These are phyloP conservation scores for Xylophagus ater DNA, from an alignment of 2,888 invertebrate genomes.

Conservation along the genomic window DNA sequence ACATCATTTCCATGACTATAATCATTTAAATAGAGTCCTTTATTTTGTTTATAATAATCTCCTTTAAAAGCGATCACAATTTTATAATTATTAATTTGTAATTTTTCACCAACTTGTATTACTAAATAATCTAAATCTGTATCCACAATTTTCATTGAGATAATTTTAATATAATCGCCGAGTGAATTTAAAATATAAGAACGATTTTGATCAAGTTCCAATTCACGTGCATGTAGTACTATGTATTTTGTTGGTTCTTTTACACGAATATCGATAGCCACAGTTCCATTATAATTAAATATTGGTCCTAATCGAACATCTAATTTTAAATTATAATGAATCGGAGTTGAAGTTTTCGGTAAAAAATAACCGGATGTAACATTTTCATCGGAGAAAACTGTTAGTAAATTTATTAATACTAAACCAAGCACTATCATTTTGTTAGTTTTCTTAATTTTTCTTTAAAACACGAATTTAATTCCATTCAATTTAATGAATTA, in stretches of 20 bases:
- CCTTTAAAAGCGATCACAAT: neutral
- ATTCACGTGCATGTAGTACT: slow-evolving; percentile 42
- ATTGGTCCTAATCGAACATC: neutral
- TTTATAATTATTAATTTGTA: neutral
- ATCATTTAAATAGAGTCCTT: neutral
- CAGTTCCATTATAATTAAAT: slow-evolving; percentile 38
- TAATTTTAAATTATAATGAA: slow-evolving; percentile 8
- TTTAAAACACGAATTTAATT: too few species aligned
- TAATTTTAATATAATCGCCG: neutral
- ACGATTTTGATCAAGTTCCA: slow-evolving; percentile 27
- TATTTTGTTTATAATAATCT: neutral
- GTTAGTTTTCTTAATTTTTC: too few species aligned
- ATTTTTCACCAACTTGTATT: too few species aligned
- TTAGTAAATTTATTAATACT: too few species aligned
- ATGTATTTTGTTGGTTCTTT: slow-evolving; percentile 30
- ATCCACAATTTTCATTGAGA: too few species aligned
- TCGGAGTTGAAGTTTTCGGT: slow-evolving; percentile 8
- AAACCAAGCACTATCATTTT: too few species aligned
- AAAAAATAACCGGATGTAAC: neutral
- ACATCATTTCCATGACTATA: neutral
- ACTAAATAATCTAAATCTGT: too few species aligned
- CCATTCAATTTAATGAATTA: too few species aligned
- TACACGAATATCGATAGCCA: slow-evolving; percentile 38
- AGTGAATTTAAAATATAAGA: neutral
- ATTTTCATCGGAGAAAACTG: too few species aligned